Base-by-base conservation (phyloP, 2,797 vertebrate genomes). In the Lemur catta region DNA sequence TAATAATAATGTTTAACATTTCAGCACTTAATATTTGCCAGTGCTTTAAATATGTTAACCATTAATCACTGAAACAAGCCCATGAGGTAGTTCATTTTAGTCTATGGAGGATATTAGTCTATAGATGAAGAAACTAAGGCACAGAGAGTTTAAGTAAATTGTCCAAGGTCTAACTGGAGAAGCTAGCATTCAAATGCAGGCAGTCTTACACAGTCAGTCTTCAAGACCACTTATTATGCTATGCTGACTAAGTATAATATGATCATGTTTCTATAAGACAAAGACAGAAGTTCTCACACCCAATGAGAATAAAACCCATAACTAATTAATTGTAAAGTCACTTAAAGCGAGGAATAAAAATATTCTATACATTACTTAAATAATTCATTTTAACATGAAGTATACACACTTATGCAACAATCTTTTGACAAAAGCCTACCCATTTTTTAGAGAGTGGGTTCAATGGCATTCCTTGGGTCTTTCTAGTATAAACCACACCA, bases 361-460 rank as follows among this genome's bases (percentile, higher is more conserved):
- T 13, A 75, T 55, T 41, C 8, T 48, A 74, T 18, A 84, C 2
- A 52, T 61, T 41, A 61, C 13, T 61, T 87, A 48, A 86, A n/a
- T n/a, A 75, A 50, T 78, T 93, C 46, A 93, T 18, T 84, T 89
- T 84, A 88, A 84, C 46, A 95, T 50, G 67, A 95, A 89, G 18
- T 82, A 86, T 6, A 59, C 5, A 82, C 43, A 88, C 28, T 4
- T 46, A 84, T 35, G 52, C 18, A 85, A 10, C 35, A 86, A 38
- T 52, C 33, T 95, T 92, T 75, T 71, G 6, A 71, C 72, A 74
- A 81, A 95, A 93, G 20, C 28, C 33, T 55, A 86, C 9, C 15
- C 20, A 76, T 46, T 69, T 89, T 74, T 94, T 67, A 57, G 50
- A 55, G 15, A 78, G 72, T 43, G 26, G 28, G 41, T 52, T 33